These are phyloP conservation scores for Semibalanus balanoides DNA, from an alignment of 1,140 invertebrate species.

Conservation along the genomic window DNA sequence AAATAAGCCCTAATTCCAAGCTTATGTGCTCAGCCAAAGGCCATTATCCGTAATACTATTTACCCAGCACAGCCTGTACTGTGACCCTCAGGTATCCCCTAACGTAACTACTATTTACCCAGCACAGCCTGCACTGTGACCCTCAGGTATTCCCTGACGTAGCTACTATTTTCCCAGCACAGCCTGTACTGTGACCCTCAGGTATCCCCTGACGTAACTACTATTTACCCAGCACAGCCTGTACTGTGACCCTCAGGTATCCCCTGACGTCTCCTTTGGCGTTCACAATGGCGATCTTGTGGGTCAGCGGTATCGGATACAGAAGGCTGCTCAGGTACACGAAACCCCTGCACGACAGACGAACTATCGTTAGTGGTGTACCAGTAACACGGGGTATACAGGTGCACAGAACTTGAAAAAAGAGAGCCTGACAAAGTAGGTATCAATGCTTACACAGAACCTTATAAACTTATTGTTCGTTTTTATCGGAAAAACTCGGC, in stretches of 20 bases:
- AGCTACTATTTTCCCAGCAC: constrained; percentile 62
- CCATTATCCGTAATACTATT: too few relatives aligned
- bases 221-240: constrained; percentile 64
- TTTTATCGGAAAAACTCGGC: too few relatives aligned
- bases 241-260: constrained; percentile 83
- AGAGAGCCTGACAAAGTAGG: too few relatives aligned
- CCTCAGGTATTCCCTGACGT: constrained; percentile 86
- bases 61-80: constrained; percentile 78
- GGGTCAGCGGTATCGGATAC: constrained; percentile 88
- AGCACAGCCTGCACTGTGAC: constrained; percentile 88
- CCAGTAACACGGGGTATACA: too few relatives aligned
- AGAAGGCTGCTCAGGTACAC: constrained; percentile 94
- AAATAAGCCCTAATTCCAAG: too few relatives aligned
- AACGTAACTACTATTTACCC: constrained; percentile 60
- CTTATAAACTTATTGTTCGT: too few relatives aligned
- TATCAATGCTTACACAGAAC: too few relatives aligned
- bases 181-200: constrained; percentile 84
- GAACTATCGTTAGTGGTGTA: too few relatives aligned
- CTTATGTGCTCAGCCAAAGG: too few relatives aligned
- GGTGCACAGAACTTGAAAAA: too few relatives aligned
- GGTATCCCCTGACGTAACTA: constrained; percentile 92
- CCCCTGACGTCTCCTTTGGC: constrained; percentile 98
- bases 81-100: constrained; percentile 88
- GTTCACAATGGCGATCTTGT: constrained; percentile 91
- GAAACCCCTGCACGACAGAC: constrained; percentile 49